Evolutionary conservation across 2,888 invertebrate species (phyloP).

Genomic region (Vanessa cardui): DNA sequence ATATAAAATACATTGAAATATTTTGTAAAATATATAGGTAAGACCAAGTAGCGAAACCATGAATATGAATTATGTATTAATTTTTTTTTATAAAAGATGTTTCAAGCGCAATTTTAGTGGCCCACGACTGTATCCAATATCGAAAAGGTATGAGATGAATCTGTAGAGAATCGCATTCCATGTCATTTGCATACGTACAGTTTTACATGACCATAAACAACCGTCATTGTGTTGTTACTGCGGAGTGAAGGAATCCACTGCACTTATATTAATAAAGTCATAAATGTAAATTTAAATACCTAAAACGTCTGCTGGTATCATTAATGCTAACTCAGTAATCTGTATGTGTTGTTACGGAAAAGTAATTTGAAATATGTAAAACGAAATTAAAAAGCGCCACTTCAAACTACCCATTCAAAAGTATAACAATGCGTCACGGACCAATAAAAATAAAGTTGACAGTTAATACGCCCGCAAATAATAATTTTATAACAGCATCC

Average conservation of each 20-base stretch:
- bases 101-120: slow-evolving; percentile 54
- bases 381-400: slow-evolving; percentile 10
- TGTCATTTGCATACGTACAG: slow-evolving; percentile 62
- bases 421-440: slow-evolving; percentile 32
- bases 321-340: background rate
- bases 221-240: slow-evolving; percentile 11
- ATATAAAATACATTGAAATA: too few relatives aligned
- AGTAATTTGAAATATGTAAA: background rate
- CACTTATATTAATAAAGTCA: background rate
- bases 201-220: slow-evolving; percentile 24
- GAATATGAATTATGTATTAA: background rate
- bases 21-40: too few relatives aligned
- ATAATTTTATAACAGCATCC: slow-evolving; percentile 47
- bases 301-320: background rate
- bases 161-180: slow-evolving; percentile 55
- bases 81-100: background rate
- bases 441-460: slow-evolving; percentile 41
- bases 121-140: slow-evolving; percentile 49
- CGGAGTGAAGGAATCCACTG: slow-evolving; percentile 7
- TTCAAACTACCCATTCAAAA: slow-evolving; percentile 34
- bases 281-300: background rate
- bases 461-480: slow-evolving; percentile 50
- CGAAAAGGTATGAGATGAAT: slow-evolving; percentile 57
- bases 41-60: background rate
- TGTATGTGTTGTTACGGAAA: background rate